phyloP scores from a whole-genome alignment of 1,140 invertebrate genomes.

The Caerostris extrusa region DNA sequence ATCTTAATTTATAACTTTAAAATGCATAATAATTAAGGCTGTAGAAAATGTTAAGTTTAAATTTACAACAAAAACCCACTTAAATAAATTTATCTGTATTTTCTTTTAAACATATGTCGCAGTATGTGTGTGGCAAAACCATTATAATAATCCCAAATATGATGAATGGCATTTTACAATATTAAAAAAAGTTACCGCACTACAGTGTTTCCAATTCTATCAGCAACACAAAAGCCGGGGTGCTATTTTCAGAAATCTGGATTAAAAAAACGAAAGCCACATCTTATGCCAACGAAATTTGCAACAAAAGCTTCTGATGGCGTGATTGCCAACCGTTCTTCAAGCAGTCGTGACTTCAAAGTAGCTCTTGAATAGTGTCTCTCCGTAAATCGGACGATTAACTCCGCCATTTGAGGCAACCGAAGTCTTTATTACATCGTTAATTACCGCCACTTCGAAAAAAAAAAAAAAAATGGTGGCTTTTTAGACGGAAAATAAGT shows the following conservation, averaged over 20 bases:
- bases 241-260: not conserved
- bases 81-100: no score
- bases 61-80: no score
- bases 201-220: not conserved
- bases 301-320: not conserved
- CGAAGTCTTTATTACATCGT: conserved; percentile 55
- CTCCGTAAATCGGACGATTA: not conserved
- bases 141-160: not conserved
- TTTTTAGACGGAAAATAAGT: not conserved
- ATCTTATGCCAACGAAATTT: not conserved
- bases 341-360: conserved; percentile 11
- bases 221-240: not conserved
- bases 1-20: no score
- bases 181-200: not conserved
- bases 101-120: no score
- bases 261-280: not conserved
- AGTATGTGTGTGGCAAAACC: not conserved
- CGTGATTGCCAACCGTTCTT: conserved; percentile 17
- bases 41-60: no score
- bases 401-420: not conserved
- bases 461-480: not conserved
- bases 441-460: conserved; percentile 12
- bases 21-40: no score
- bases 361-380: not conserved
- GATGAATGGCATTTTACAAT: not conserved